Base-by-base conservation (phyloP, 2,113 vertebrate genomes). In the Nibea albiflora region DNA sequence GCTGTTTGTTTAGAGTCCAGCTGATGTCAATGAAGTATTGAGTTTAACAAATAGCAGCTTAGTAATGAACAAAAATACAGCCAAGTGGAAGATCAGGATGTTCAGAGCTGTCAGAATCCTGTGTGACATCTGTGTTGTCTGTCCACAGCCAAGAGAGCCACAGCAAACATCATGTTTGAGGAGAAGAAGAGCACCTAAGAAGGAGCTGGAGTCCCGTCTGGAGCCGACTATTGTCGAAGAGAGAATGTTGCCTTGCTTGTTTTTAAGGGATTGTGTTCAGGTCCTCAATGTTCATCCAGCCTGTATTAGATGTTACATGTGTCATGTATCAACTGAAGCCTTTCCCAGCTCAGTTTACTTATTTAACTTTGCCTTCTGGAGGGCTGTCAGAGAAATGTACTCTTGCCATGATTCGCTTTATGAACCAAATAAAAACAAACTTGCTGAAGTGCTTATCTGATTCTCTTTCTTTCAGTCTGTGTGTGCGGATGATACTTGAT, bases 151-250 rank as follows among this genome's bases (percentile, higher is more conserved):
- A 99, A 97, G 93, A 97, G 94, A 94, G 98, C 97, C 24, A 96
- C 98, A 20, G 97, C 98, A 85, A 98, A 97, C 89, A 73, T 99
- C 64, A 94, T 99, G 5, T 97, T 98, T n/a, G 98, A 99, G 50
- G 98, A 99, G 84, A 98, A 98, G 94, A 99, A 99, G 92, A 96
- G 94, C 86, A 93, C 93, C 81, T 99, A 96, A 91, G 72, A 58
- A 73, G 50, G 54, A 67, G 28, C 58, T 78, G 89, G 89, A 77
- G 87, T 77, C 64, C 39, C 81, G 61, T 94, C 90, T 78, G 66
- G 92, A 90, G 91, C 62, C 63, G 86, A 92, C 88, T 39, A 87
- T 85, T 88, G 90, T 90, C 83, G 73, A 35, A 56, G 58, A 83
- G 87, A 81, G 88, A 90, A 93, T 69, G 91, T 93, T 93, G 93